phyloP scores from a whole-genome alignment of 2,888 invertebrate genomes.

The Dinocampus coccinellae region DNA sequence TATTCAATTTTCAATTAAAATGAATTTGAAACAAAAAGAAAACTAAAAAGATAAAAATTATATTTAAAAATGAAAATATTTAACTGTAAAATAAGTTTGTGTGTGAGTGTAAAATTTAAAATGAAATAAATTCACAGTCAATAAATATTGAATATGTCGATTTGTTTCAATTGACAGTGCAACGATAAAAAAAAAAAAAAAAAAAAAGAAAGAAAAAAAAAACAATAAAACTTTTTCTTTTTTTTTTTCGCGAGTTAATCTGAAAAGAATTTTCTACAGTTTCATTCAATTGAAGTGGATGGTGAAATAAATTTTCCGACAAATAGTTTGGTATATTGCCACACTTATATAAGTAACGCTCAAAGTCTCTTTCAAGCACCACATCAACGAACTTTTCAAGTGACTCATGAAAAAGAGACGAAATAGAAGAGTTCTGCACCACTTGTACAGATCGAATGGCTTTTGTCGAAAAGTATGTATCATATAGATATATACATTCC shows the following conservation, averaged over 20 bases:
- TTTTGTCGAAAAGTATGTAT: too few species aligned
- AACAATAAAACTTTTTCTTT: too few species aligned
- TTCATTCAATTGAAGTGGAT: conserved; percentile 25
- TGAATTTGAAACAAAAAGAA: neutral
- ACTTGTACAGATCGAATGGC: neutral
- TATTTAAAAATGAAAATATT: conserved; percentile 7
- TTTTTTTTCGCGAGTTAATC: conserved; percentile 33
- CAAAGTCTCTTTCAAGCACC: neutral
- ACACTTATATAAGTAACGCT: neutral
- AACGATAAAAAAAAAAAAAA: conserved; percentile 37
- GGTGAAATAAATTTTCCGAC: conserved; percentile 32
- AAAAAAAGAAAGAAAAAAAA: too few species aligned
- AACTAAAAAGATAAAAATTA: neutral
- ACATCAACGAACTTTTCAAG: neutral
- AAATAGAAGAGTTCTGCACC: neutral
- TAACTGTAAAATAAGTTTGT: neutral
- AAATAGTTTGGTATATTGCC: neutral
- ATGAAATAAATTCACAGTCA: conserved; percentile 19
- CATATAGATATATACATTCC: neutral
- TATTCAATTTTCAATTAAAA: neutral
- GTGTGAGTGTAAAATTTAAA: neutral
- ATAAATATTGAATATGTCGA: conserved; percentile 21
- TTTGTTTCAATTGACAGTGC: conserved; percentile 32
- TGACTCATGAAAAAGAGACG: neutral
- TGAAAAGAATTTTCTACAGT: conserved; percentile 28